A percentile compares a stretch with the other conserved stretches of the same genome.
phyloP scores from a whole-genome alignment of 23 tunicate species.

The Halocynthia aurantium region DNA sequence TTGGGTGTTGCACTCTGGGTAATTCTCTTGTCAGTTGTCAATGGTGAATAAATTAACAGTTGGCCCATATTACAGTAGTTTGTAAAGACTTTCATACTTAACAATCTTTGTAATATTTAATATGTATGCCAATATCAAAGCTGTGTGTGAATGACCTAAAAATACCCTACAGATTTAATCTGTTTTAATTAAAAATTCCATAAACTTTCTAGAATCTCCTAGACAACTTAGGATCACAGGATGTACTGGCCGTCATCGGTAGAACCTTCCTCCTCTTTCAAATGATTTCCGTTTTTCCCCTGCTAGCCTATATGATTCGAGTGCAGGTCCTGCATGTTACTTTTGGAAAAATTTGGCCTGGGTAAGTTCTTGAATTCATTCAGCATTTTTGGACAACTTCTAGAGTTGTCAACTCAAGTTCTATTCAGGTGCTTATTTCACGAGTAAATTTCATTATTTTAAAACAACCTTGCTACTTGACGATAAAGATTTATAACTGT shows the following conservation, averaged over 20 bases:
- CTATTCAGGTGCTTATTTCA: no score
- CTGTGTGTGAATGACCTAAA: no score
- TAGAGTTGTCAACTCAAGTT: neutral
- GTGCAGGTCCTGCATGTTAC: slow-evolving; percentile 64
- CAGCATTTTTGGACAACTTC: neutral
- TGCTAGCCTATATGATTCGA: slow-evolving; percentile 78
- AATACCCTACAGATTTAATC: no score
- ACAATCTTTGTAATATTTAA: no score
- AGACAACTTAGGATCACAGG: slow-evolving; percentile 49
- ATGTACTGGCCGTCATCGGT: slow-evolving; percentile 68
- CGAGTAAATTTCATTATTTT: no score
- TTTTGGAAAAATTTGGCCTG: slow-evolving; percentile 87
- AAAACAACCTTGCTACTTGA: neutral
- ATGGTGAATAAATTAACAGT: no score
- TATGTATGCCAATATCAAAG: no score
- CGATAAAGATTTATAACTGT: neutral
- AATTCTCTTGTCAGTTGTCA: no score
- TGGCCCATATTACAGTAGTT: no score
- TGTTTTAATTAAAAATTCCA: no score
- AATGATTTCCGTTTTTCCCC: slow-evolving; percentile 95
- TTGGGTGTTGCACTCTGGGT: no score
- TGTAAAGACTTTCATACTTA: no score
- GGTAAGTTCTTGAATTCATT: slow-evolving; percentile 23
- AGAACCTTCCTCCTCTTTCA: slow-evolving; percentile 76
- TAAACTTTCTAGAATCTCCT: slow-evolving; percentile 55